These are phyloP conservation scores for Phymatocera aterrima DNA, from an alignment of 2,888 invertebrate genomes.

Conservation along the genomic window DNA sequence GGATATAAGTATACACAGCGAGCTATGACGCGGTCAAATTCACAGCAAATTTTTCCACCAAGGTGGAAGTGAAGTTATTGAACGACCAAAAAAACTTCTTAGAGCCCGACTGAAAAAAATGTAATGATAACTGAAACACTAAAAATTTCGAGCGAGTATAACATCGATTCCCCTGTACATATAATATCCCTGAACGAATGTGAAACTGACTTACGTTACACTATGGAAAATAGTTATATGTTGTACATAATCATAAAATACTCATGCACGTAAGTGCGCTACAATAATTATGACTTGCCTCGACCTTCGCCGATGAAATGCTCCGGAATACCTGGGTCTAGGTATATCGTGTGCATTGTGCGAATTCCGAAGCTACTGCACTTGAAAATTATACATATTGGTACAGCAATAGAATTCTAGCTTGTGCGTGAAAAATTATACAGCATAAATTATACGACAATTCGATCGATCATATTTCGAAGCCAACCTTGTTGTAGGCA, in stretches of 20 bases:
- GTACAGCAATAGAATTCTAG: background rate
- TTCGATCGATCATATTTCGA: background rate
- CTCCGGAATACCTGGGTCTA: background rate
- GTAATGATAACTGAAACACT: background rate
- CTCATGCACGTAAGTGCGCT: background rate
- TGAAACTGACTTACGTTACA: constrained; percentile 15
- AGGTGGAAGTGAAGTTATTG: background rate
- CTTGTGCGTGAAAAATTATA: background rate
- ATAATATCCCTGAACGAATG: background rate
- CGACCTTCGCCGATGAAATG: constrained; percentile 1
- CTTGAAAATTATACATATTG: background rate
- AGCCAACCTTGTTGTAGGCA: background rate
- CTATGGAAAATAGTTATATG: background rate
- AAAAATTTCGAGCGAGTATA: too few relatives aligned
- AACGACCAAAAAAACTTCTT: background rate
- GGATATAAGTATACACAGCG: background rate
- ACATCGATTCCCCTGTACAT: too few relatives aligned
- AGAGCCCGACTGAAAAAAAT: background rate
- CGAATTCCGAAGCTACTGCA: background rate
- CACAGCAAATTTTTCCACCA: background rate
- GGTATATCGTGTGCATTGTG: background rate
- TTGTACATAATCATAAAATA: too few relatives aligned
- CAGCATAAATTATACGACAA: background rate
- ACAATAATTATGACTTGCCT: constrained; percentile 30
- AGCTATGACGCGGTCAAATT: background rate